Conservation (phyloP, 2,797 vertebrate species). For the Myoxocephalus aenaeus region DNA sequence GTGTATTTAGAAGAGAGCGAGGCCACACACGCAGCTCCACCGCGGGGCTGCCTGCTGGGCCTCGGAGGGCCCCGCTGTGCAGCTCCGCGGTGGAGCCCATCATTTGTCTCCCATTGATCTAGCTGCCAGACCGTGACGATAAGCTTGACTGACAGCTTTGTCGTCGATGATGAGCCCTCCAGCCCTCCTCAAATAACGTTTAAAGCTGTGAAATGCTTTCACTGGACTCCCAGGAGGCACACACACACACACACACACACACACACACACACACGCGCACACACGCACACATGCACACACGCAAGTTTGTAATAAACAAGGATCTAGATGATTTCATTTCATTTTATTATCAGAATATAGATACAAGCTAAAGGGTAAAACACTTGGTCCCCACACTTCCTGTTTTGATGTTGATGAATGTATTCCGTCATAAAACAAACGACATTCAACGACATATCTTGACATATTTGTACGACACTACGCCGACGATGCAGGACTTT, state of each 20-base stretch:
- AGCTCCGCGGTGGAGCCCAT: conserved; percentile 58
- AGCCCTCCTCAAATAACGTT: conserved; percentile 65
- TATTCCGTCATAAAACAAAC: no score
- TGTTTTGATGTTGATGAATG: no score
- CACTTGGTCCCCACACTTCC: no score
- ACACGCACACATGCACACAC: no score
- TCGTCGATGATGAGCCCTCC: conserved; percentile 18
- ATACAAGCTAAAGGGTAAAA: background rate
- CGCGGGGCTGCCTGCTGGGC: background rate
- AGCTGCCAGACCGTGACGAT: conserved; percentile 76
- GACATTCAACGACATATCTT: no score
- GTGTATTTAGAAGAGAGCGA: background rate
- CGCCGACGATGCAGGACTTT: no score
- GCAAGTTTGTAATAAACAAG: background rate
- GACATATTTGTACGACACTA: no score
- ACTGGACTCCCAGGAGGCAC: conserved; percentile 47
- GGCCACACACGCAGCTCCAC: conserved; percentile 22
- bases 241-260: conserved; percentile 34
- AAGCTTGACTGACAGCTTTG: conserved; percentile 65
- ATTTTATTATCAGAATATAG: background rate
- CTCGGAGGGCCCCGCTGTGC: conserved; percentile 13
- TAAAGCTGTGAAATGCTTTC: conserved; percentile 80
- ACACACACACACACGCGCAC: conserved; percentile 16
- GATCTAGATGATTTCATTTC: background rate
- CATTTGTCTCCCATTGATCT: conserved; percentile 87